A percentile compares a stretch with the other conserved stretches of the same genome.
Evolutionary conservation across 1,140 invertebrate species (phyloP).

Genomic region (Stegodyphus mimosarum): DNA sequence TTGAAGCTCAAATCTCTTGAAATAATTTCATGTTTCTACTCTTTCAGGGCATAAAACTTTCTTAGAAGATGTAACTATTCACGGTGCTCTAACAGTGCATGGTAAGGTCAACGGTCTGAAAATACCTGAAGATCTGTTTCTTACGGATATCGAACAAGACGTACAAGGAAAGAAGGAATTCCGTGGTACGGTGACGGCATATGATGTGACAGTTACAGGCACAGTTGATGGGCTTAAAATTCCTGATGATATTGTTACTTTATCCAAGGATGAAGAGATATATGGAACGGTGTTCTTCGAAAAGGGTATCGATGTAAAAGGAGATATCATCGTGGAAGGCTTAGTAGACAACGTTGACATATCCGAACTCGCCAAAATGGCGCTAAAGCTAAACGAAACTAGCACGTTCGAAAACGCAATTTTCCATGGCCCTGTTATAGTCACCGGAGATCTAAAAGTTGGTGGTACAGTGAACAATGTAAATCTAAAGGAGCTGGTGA

Average conservation of each 20-base stretch:
- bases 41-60: slow-evolving; percentile 38
- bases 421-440: slow-evolving; percentile 26
- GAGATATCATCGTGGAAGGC: slow-evolving; percentile 18
- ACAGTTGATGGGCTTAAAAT: slow-evolving; percentile 17
- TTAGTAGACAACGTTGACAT: slow-evolving; percentile 49
- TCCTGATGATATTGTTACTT: slow-evolving; percentile 40
- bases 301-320: slow-evolving; percentile 24
- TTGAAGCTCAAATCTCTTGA: too few species aligned
- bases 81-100: slow-evolving; percentile 9
- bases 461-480: slow-evolving; percentile 26
- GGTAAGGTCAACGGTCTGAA: slow-evolving; percentile 21
- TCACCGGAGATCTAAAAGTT: slow-evolving; percentile 5
- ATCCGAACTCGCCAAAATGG: slow-evolving; percentile 14
- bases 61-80: slow-evolving; percentile 22
- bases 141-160: neutral
- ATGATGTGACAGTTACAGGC: slow-evolving; percentile 21
- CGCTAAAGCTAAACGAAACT: slow-evolving; percentile 30
- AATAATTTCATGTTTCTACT: neutral
- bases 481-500: slow-evolving; percentile 21
- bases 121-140: slow-evolving; percentile 51
- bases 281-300: slow-evolving; percentile 17
- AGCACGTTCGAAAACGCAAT: slow-evolving; percentile 19
- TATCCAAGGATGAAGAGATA: slow-evolving; percentile 36
- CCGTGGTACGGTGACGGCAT: slow-evolving; percentile 6
- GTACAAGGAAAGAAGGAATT: slow-evolving; percentile 16